Base-by-base conservation (phyloP, 2,797 vertebrate genomes). In the Girardinus metallicus region DNA sequence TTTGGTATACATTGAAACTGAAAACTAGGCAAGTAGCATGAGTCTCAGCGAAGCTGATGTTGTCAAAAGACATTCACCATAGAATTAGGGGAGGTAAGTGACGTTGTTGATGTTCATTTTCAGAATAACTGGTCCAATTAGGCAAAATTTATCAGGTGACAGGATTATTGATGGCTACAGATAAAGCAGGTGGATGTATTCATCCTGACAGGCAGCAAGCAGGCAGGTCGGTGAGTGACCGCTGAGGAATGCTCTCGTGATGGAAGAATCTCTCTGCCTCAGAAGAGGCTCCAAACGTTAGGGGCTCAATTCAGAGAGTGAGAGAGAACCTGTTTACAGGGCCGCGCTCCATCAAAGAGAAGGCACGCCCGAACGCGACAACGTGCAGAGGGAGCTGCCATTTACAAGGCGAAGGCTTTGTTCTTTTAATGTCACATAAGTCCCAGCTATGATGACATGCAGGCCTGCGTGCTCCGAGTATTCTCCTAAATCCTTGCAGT, bases 171-270 rank as follows among this genome's bases (percentile, higher is more conserved):
- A 70, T 78, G 82, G 21, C 77, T 13, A 5, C 2, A 31, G 39
- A 64, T 73, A 53, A 62, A 74, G 78, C 86, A 87, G 85, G 84
- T 86, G 88, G 83, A 80, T 82, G 8, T 64, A 15, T 41, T 74
- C 51, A 8, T 1, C 29, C n/a, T 1, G 1, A 71, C 53, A 83
- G 77, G 79, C 85, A 64, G 72, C n/a, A 34, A 74, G 53, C 87
- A 80, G 77, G 80, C 84, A 76, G 81, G 80, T 74, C 77, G 62
- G 75, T 75, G 83, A 89, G 86, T 92, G 94, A 94, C 90, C 87
- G 90, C 89, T 0, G 71, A 87, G 92, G 94, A 94, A 95, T 93
- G 90, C 89, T 92, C 84, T 86, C 7, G 43, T 75, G 81, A 82
- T 90, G 70, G 92, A 91, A 74, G 86, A 87, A 76, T 73, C 79